A percentile compares a stretch with the other conserved stretches of the same genome.
These are phyloP conservation scores for Cepaea nemoralis DNA, from an alignment of 1,140 invertebrate genomes.

Conservation along the genomic window DNA sequence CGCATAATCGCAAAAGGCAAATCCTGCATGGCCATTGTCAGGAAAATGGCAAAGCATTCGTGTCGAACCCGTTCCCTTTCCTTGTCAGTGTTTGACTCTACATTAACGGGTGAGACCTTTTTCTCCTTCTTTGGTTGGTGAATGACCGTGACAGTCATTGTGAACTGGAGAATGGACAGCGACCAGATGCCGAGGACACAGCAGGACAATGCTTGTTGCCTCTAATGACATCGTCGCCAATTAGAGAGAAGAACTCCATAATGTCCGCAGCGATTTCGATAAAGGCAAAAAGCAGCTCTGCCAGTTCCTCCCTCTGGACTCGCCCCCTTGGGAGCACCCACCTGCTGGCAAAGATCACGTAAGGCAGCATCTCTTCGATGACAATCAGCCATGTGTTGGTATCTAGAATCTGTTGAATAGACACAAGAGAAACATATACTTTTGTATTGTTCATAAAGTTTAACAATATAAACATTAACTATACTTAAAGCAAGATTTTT, in stretches of 20 bases:
- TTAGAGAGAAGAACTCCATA: slow-evolving; percentile 94
- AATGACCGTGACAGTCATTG: slow-evolving; percentile 58
- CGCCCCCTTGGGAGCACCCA: slow-evolving; percentile 91
- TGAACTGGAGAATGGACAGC: slow-evolving; percentile 84
- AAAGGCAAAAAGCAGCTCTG: slow-evolving; percentile 87
- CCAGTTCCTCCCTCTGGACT: slow-evolving; percentile 90
- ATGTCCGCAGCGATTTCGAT: slow-evolving; percentile 89
- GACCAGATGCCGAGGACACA: slow-evolving; percentile 73
- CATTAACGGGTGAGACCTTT: background rate
- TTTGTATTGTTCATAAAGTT: no score
- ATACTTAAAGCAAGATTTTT: no score
- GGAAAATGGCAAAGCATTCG: slow-evolving; percentile 30
- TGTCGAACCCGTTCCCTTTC: background rate
- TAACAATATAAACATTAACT: no score
- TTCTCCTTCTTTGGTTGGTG: slow-evolving; percentile 52
- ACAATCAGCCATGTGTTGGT: slow-evolving; percentile 78
- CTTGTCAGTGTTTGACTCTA: background rate
- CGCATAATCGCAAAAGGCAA: slow-evolving; percentile 87
- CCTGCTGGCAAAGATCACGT: slow-evolving; percentile 87
- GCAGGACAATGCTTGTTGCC: slow-evolving; percentile 50
- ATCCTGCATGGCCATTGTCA: slow-evolving; percentile 76
- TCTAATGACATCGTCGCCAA: slow-evolving; percentile 72
- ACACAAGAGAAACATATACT: no score
- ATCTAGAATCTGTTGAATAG: background rate
- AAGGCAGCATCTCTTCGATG: slow-evolving; percentile 86